A percentile compares a stretch with the other conserved stretches of the same genome.
Evolutionary conservation across 1,140 invertebrate genomes (phyloP).

Genomic region (Drosophila micromelanica): DNA sequence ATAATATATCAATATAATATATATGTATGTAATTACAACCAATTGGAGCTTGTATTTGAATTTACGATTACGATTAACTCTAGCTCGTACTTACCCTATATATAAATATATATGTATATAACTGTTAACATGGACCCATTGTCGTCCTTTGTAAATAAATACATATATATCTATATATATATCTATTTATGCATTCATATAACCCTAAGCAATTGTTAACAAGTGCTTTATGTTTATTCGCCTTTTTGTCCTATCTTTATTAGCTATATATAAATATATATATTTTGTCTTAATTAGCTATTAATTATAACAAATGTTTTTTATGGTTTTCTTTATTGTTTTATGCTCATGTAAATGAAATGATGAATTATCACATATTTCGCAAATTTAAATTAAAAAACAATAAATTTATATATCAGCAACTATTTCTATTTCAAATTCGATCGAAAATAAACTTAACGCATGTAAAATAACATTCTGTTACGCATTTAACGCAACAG

Average conservation of each 20-base stretch:
- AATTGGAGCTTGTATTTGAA: constrained; percentile 80
- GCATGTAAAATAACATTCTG: constrained; percentile 5
- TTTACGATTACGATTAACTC: constrained; percentile 60
- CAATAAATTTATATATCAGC: no score
- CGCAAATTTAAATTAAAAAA: no score
- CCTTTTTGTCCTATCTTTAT: constrained; percentile 58
- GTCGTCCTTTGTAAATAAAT: constrained; percentile 43
- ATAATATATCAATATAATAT: constrained; percentile 57
- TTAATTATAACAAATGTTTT: constrained; percentile 40
- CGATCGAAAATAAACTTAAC: neutral
- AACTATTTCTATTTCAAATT: neutral
- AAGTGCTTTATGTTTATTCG: constrained; percentile 71
- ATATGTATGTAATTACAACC: constrained; percentile 34
- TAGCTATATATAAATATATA: constrained; percentile 42
- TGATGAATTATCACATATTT: constrained; percentile 25
- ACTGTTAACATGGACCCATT: constrained; percentile 66
- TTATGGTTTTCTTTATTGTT: constrained; percentile 88
- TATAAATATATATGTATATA: constrained; percentile 21
- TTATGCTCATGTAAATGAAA: constrained; percentile 44
- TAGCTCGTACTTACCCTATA: constrained; percentile 30
- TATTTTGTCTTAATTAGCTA: constrained; percentile 36
- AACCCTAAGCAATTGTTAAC: constrained; percentile 75
- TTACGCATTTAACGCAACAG: neutral
- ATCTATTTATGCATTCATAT: constrained; percentile 43
- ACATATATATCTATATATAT: constrained; percentile 19